Conservation (phyloP, 2,797 vertebrate species). For the Synanceia verrucosa region DNA sequence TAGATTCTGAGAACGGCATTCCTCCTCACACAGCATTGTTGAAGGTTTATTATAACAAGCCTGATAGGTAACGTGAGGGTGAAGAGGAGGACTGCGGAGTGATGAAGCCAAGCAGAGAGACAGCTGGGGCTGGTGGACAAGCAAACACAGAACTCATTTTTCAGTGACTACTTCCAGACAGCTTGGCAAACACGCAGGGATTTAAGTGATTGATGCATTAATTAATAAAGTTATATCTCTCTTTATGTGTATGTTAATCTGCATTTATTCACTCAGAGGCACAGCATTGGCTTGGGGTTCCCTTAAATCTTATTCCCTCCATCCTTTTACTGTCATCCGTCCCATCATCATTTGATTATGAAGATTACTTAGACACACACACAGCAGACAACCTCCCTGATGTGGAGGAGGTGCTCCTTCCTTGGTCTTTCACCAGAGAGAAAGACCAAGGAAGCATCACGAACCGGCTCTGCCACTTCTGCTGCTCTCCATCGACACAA, state of each 20-base stretch:
- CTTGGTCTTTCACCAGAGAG: slow-evolving; percentile 45
- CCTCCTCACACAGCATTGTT: background rate
- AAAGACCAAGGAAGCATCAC: no score
- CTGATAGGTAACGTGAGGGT: slow-evolving; percentile 1
- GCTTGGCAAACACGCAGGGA: slow-evolving; percentile 14
- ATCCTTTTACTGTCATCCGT: slow-evolving; percentile 24
- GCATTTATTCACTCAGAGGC: slow-evolving; percentile 6
- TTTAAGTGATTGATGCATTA: slow-evolving; percentile 7
- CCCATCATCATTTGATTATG: slow-evolving; percentile 69
- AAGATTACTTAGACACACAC: slow-evolving; percentile 34
- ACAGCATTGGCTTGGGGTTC: background rate
- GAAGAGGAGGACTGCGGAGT: slow-evolving; percentile 22
- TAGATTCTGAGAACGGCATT: background rate
- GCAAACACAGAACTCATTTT: slow-evolving; percentile 32
- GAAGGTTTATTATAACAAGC: slow-evolving; percentile 42
- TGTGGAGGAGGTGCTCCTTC: slow-evolving; percentile 62
- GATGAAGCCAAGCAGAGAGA: slow-evolving; percentile 30
- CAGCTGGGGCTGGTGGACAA: slow-evolving; percentile 14
- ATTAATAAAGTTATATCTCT: slow-evolving; percentile 6
- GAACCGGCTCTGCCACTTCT: slow-evolving; percentile 53
- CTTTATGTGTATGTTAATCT: background rate
- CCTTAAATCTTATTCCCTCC: slow-evolving; percentile 10
- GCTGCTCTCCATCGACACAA: slow-evolving; percentile 6
- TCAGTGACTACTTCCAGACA: slow-evolving; percentile 3
- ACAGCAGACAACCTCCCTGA: slow-evolving; percentile 15